Base-by-base conservation (phyloP, 1,140 invertebrate genomes). In the Chrysoperla carnea region DNA sequence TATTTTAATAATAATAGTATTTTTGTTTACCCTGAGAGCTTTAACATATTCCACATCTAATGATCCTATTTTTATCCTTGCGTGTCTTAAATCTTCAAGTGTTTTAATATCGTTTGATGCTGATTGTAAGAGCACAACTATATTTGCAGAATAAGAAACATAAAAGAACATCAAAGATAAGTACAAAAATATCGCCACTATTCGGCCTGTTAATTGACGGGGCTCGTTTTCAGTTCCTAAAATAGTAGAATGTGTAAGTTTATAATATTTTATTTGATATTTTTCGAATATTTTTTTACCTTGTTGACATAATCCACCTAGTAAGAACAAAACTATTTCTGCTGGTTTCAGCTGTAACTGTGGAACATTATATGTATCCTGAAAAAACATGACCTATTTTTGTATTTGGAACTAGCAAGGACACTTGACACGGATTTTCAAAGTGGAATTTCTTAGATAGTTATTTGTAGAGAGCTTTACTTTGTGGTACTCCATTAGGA, bases 81-180 rank as follows among this genome's bases (percentile, higher is more conserved):
- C 75, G 41, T 70, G 57, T 5, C 75, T 52, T 6, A 79, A 57
- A 45, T 76, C 71, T 17, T 67, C 54, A 4, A 74, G 41, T 1
- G 64, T 72, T 45, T 64, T 63, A 13, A 78, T 76, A 39, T 67
- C 67, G 0, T 63, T 64, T 0, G 72, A 73, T 12, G 73, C 73
- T 3, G 73, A 73, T 50, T 76, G 74, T 0, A 78, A 50, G 1
- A 78, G 52, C n/a, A 72, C 69, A 0, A 77, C 73, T 27, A 78
- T 78, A 46, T 76, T 76, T 0, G 75, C 75, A 4, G 73, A 71
- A 48, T 76, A 78, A 0, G 74, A 72, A 0, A 69, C 69, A 48
- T 75, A 76, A 7, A 64, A 42, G 46, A 63, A 63, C 56, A 64
- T 61, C 6, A 72, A 49, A 0, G 64, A 52, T 15, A 67, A 52